phyloP scores from a whole-genome alignment of 2,797 vertebrate species.

The Lophius americanus region DNA sequence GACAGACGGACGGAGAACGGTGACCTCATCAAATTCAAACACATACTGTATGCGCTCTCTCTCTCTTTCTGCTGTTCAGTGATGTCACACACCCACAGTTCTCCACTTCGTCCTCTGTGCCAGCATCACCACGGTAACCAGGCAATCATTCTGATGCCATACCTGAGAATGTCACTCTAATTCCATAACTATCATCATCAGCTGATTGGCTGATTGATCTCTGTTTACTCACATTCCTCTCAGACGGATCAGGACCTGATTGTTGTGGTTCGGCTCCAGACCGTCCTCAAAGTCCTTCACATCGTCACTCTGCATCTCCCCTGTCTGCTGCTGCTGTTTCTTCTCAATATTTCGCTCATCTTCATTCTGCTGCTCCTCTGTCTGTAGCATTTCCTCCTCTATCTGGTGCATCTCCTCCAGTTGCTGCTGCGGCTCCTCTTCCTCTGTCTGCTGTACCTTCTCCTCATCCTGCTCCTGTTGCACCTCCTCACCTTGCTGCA shows the following conservation, averaged over 20 bases:
- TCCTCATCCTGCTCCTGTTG: slow-evolving; percentile 11
- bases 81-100: slow-evolving; percentile 38
- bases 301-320: slow-evolving; percentile 28
- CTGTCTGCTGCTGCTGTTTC: slow-evolving; percentile 8
- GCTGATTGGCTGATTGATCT: slow-evolving; percentile 4
- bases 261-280: slow-evolving; percentile 65
- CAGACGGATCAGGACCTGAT: slow-evolving; percentile 71
- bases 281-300: slow-evolving; percentile 54
- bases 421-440: slow-evolving; percentile 22
- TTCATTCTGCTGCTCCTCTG: slow-evolving; percentile 13
- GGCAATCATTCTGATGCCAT: slow-evolving; percentile 9
- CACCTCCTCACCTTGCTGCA: slow-evolving; percentile 6
- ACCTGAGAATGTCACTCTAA: neutral
- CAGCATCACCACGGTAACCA: slow-evolving; percentile 57
- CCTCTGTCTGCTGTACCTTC: slow-evolving; percentile 9
- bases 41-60: neutral
- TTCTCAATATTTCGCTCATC: slow-evolving; percentile 2
- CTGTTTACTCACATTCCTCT: slow-evolving; percentile 73
- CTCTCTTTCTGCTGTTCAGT: slow-evolving; percentile 11
- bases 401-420: slow-evolving; percentile 19
- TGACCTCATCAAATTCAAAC: slow-evolving; percentile 6
- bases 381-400: slow-evolving; percentile 1
- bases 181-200: slow-evolving; percentile 18
- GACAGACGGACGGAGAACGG: neutral
- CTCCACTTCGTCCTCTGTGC: slow-evolving; percentile 16